Evolutionary conservation across 2,797 vertebrate species (phyloP).

Genomic region (Micropoecilia bifurca): DNA sequence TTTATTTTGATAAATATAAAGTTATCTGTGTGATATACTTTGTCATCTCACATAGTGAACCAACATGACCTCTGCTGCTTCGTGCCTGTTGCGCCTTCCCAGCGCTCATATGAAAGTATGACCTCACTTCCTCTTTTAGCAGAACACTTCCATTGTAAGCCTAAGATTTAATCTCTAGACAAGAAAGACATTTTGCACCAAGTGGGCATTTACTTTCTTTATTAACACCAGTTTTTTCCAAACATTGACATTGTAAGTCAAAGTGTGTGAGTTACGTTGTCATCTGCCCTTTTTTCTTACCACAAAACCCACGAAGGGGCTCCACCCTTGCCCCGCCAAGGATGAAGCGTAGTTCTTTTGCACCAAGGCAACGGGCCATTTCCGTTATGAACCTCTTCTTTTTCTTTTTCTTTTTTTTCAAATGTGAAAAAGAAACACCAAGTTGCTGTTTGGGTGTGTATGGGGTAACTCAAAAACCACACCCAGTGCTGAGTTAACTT

Average conservation of each 20-base stretch:
- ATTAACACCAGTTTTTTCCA: background rate
- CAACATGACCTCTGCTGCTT: background rate
- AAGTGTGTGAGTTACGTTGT: background rate
- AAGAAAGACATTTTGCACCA: background rate
- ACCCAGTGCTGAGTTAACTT: constrained; percentile 7
- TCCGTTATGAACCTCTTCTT: constrained; percentile 37
- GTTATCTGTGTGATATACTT: background rate
- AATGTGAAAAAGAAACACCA: constrained; percentile 28
- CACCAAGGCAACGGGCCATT: constrained; percentile 21
- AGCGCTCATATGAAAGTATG: constrained; percentile 20
- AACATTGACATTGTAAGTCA: constrained; percentile 2
- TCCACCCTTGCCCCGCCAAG: constrained; percentile 40
- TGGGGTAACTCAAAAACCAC: background rate
- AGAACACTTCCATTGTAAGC: constrained; percentile 5
- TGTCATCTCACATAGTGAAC: background rate
- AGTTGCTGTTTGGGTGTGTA: background rate
- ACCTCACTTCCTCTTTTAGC: constrained; percentile 60
- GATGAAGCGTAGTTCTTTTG: background rate
- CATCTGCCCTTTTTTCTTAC: background rate
- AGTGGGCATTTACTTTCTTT: constrained; percentile 10
- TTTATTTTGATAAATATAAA: background rate
- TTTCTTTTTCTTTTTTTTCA: constrained; percentile 6
- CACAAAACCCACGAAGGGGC: constrained; percentile 30
- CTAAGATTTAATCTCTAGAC: background rate
- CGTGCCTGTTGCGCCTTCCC: background rate